Percentiles rank a stretch among this genome's conserved stretches.
phyloP scores from a whole-genome alignment of 2,888 invertebrate genomes.

The Melinaea marsaeus region DNA sequence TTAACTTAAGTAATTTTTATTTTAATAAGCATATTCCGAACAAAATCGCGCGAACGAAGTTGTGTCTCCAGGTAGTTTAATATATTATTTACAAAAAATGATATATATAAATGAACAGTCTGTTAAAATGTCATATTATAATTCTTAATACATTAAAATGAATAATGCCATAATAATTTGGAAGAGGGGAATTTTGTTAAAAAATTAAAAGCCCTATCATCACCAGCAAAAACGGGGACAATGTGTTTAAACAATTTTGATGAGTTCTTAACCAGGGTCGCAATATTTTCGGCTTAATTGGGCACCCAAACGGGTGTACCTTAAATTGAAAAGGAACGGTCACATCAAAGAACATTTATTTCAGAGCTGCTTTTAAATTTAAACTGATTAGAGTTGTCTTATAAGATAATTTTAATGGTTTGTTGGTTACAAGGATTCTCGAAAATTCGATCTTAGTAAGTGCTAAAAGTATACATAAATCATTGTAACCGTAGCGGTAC shows the following conservation, averaged over 20 bases:
- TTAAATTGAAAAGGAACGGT: conserved; percentile 64
- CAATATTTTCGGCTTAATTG: conserved; percentile 72
- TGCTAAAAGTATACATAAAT: conserved; percentile 30
- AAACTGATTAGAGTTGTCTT: conserved; percentile 59
- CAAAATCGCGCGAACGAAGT: no score
- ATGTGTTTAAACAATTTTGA: conserved; percentile 68
- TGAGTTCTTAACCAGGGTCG: conserved; percentile 54
- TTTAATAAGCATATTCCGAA: no score
- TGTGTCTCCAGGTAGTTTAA: no score
- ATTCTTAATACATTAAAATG: conserved; percentile 15
- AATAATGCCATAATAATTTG: conserved; percentile 30
- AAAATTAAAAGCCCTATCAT: conserved; percentile 51
- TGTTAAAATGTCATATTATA: conserved; percentile 8
- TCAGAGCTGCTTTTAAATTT: conserved; percentile 32
- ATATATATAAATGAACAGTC: not conserved
- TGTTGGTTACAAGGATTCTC: conserved; percentile 46
- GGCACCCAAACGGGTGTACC: conserved; percentile 60
- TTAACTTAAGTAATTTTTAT: no score
- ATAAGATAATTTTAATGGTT: conserved; percentile 62
- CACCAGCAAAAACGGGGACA: conserved; percentile 48
- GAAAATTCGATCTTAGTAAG: conserved; percentile 45
- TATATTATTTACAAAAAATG: conserved; percentile 5
- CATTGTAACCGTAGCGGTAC: conserved; percentile 17
- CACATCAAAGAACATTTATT: conserved; percentile 64
- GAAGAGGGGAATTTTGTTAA: conserved; percentile 33